Evolutionary conservation across 2,888 invertebrate genomes (phyloP), one percentile per base, ranked within the genome.

Genomic region (Rhaphigaster nebulosa): DNA sequence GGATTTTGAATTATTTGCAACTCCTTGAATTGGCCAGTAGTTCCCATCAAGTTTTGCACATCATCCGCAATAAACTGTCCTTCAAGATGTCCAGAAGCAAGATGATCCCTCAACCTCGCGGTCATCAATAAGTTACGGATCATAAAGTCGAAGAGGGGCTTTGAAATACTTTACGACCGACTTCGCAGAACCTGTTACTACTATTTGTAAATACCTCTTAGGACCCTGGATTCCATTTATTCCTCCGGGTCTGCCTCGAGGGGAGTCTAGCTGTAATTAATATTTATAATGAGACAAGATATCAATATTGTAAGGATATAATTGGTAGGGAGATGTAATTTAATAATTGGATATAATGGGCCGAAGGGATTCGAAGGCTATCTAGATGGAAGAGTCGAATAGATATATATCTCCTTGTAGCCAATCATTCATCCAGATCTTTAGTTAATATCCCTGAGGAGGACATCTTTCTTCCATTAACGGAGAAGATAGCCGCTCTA

Each of bases 1-100:
- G 23, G 38, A 76, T 76, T 38, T 76, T 76, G 70, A 76, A 76
- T 76, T 76, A 76, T 76, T 34, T 34, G 70, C 38, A 23, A 76
- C 70, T 76, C 38, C 38, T 34, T 20, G 34, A 34, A 38, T 76
- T 76, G 34, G 34, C 34, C 29, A 65, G 29, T 29, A 65, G 26
- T 29, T 65, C 65, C n/a, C 29, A 76, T 76, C 70, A 76, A 38
- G 20, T 65, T 3, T 0, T 18, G 65, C 29, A 18, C 38, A 38
- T 23, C 70, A 76, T 2, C 70, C 70, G 34, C 70, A 23, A 76
- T 76, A 76, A 65, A 38, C 34, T 38, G 70, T 76, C 34, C 70
- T 76, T 76, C 70, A 38, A 76, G 70, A 38, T 20, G 70, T 38
- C 38, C 34, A 38, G 70, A 38, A 76, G 70, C 20, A 76, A 38